These are phyloP conservation scores for Laticauda laticaudata DNA, from an alignment of 2,113 vertebrate species.

Conservation along the genomic window DNA sequence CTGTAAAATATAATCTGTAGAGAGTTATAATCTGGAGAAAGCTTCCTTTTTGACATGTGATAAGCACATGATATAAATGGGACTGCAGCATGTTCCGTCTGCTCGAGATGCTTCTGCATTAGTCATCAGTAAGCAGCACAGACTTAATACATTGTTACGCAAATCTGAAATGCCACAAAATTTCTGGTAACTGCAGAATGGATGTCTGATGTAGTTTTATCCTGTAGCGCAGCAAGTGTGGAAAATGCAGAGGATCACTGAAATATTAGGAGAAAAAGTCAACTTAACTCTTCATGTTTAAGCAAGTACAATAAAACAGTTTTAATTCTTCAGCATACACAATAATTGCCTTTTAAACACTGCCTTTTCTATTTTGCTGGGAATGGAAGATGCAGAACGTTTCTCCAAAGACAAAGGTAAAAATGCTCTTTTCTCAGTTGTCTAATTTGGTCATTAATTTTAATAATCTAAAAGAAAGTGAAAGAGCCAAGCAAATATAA, in stretches of 20 bases:
- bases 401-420: constrained; percentile 22
- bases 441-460: constrained; percentile 41
- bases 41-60: constrained; percentile 29
- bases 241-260: constrained; percentile 45
- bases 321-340: constrained; percentile 60
- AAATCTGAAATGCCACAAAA: constrained; percentile 23
- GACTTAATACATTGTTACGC: constrained; percentile 36
- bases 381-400: constrained; percentile 33
- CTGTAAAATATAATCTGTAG: not conserved
- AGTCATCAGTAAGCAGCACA: constrained; percentile 20
- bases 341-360: constrained; percentile 67
- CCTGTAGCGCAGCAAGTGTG: constrained; percentile 33
- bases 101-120: constrained; percentile 32
- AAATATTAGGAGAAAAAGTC: constrained; percentile 34
- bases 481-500: constrained; percentile 17
- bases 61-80: not conserved
- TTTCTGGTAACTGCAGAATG: constrained; percentile 35
- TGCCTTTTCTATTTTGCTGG: constrained; percentile 57
- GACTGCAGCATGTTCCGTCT: constrained; percentile 5
- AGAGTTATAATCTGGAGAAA: constrained; percentile 24
- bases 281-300: constrained; percentile 43
- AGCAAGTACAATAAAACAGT: constrained; percentile 64
- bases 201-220: constrained; percentile 54
- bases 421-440: not conserved
- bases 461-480: constrained; percentile 26